Evolutionary conservation across 1,140 invertebrate species (phyloP).

Genomic region (Leptinotarsa undecemlineata): DNA sequence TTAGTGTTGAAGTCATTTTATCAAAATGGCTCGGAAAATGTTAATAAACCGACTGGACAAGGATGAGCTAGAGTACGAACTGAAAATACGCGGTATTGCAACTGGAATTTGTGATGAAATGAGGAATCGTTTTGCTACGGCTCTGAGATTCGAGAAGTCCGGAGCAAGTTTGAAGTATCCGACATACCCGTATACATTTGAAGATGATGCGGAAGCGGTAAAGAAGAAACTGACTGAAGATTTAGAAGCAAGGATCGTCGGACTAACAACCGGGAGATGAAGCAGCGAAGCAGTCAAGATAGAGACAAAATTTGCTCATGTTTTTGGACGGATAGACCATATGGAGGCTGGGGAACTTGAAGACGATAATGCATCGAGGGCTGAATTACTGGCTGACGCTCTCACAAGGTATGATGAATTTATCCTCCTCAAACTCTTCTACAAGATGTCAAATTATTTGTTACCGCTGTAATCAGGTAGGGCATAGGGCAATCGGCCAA

Average conservation of each 20-base stretch:
- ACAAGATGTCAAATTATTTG: constrained; percentile 10
- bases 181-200: constrained; percentile 25
- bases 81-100: constrained; percentile 26
- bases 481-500: constrained; percentile 14
- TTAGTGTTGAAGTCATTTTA: too few relatives aligned
- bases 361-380: too few relatives aligned
- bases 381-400: constrained; percentile 10
- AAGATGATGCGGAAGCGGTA: constrained; percentile 22
- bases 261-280: not conserved
- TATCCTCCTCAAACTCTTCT: not conserved
- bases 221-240: constrained; percentile 13
- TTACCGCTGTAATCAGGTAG: constrained; percentile 12
- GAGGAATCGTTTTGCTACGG: constrained; percentile 15
- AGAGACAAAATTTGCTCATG: constrained; percentile 14
- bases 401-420: not conserved
- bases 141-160: constrained; percentile 19
- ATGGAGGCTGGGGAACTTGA: not conserved
- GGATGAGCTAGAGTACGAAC: constrained; percentile 30
- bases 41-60: constrained; percentile 12
- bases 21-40: not conserved
- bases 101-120: constrained; percentile 28
- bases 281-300: constrained; percentile 12
- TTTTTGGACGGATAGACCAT: constrained; percentile 17
- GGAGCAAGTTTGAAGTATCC: constrained; percentile 26
- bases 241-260: not conserved